These are phyloP conservation scores for Lynx canadensis DNA, from an alignment of 2,113 vertebrate species.

Conservation along the genomic window DNA sequence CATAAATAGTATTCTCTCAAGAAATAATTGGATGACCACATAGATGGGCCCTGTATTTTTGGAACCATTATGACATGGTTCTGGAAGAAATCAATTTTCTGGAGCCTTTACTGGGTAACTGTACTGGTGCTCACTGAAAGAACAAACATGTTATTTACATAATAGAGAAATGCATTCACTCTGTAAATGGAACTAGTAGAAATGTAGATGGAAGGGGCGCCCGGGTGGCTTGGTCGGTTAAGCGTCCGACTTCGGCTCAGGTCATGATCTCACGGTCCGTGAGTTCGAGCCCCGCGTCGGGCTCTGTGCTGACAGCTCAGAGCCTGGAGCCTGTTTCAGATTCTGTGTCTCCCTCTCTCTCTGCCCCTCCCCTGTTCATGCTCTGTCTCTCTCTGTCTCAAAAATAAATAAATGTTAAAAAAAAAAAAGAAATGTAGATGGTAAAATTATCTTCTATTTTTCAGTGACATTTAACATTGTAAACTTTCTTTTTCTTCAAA, in stretches of 20 bases:
- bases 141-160: not conserved
- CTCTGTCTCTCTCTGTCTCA: too few relatives aligned
- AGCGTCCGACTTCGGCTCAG: too few relatives aligned
- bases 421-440: not conserved
- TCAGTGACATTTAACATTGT: not conserved
- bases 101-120: not conserved
- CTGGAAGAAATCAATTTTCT: not conserved
- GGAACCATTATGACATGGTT: slow-evolving; percentile 57
- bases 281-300: too few relatives aligned
- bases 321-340: too few relatives aligned
- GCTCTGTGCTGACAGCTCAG: too few relatives aligned
- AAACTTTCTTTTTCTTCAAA: not conserved
- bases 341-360: too few relatives aligned
- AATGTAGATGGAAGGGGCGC: not conserved
- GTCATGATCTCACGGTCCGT: too few relatives aligned
- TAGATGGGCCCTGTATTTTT: slow-evolving; percentile 65
- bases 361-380: too few relatives aligned
- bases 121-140: not conserved
- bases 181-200: not conserved
- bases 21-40: slow-evolving; percentile 29
- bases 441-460: slow-evolving; percentile 9
- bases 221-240: too few relatives aligned
- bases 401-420: too few relatives aligned
- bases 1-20: slow-evolving; percentile 70
- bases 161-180: not conserved